These are phyloP conservation scores for Tipula helvola DNA, from an alignment of 2,888 invertebrate species.

Conservation along the genomic window DNA sequence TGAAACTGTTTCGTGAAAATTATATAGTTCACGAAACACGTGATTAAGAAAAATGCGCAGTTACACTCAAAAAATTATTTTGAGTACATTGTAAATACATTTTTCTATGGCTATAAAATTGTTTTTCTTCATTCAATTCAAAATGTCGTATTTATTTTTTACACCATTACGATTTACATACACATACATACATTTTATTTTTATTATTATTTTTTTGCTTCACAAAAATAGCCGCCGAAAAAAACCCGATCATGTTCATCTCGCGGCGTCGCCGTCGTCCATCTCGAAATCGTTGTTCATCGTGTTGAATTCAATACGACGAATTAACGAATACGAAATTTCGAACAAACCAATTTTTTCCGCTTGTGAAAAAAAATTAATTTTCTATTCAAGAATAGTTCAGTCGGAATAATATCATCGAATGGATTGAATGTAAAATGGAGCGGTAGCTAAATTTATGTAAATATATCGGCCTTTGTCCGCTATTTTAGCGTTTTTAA, in stretches of 20 bases:
- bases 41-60: neutral
- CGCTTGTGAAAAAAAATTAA: neutral
- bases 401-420: slow-evolving; percentile 24
- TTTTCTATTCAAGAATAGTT: neutral
- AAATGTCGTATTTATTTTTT: neutral
- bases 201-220: neutral
- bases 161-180: neutral
- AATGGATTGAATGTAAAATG: slow-evolving; percentile 30
- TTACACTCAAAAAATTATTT: neutral
- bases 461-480: slow-evolving; percentile 36
- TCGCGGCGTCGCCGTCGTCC: neutral
- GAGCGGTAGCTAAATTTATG: slow-evolving; percentile 33
- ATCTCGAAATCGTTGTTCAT: neutral
- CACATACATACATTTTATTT: neutral
- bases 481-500: slow-evolving; percentile 49
- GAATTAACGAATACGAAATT: neutral
- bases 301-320: neutral
- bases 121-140: neutral
- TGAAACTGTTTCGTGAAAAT: neutral
- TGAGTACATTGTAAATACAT: neutral
- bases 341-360: neutral
- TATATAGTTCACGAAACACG: neutral
- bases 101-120: neutral
- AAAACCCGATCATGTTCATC: neutral
- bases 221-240: neutral